Conservation (phyloP, 2,797 vertebrate genomes). For the Somateria mollissima region DNA sequence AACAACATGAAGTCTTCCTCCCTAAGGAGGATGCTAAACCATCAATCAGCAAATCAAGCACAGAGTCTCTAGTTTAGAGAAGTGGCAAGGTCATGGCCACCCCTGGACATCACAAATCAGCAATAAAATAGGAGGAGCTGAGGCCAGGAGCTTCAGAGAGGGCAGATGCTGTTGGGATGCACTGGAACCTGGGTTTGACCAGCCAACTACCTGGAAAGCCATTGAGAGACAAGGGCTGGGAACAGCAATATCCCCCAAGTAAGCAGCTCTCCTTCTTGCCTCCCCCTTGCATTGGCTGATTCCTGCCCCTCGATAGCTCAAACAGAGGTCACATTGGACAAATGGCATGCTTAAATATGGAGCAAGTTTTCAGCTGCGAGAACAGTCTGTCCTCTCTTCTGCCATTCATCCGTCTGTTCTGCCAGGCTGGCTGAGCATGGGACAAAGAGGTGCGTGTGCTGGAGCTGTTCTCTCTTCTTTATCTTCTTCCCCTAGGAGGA, state of each 20-base stretch:
- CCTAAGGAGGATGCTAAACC: neutral
- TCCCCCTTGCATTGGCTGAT: accelerated
- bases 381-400: neutral
- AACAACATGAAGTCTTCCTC: neutral
- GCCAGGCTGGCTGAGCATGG: accelerated
- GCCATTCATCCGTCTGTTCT: neutral
- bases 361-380: neutral
- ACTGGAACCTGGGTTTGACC: neutral
- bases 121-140: neutral
- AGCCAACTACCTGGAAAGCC: neutral
- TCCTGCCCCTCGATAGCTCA: neutral
- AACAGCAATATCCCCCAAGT: neutral
- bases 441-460: neutral
- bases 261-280: neutral
- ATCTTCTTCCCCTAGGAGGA: neutral
- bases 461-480: neutral
- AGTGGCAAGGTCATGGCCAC: neutral
- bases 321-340: neutral
- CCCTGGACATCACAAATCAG: neutral
- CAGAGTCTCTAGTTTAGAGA: neutral
- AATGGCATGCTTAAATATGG: neutral
- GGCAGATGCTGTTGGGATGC: neutral
- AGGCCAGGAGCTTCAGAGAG: no score
- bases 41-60: neutral
- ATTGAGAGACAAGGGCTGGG: accelerated